phyloP scores from a whole-genome alignment of 2,113 vertebrate genomes.

The Dolichotis patagonum region DNA sequence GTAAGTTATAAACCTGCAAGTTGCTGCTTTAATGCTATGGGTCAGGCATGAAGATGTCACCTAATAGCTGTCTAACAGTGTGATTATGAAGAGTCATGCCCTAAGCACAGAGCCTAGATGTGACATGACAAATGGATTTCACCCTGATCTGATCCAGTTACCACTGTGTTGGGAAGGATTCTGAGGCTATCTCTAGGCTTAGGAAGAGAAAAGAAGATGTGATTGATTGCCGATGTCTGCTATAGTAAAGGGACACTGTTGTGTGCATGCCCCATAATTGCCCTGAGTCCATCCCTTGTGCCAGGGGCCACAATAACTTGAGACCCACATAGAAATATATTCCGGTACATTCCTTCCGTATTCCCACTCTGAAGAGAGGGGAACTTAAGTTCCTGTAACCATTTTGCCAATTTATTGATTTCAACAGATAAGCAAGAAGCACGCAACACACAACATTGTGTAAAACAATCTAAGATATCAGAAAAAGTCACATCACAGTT shows the following conservation, averaged over 20 bases:
- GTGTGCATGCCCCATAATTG: rapidly evolving
- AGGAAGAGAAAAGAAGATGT: background rate
- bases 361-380: background rate
- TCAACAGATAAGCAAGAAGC: background rate
- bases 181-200: background rate
- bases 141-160: background rate
- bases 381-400: background rate
- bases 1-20: background rate
- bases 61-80: background rate
- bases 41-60: background rate
- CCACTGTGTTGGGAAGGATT: background rate
- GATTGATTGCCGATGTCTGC: background rate
- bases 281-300: background rate
- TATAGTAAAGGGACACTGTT: background rate
- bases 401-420: background rate
- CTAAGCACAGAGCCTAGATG: background rate
- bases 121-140: conserved; percentile 7
- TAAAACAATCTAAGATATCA: background rate
- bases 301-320: background rate
- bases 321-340: background rate
- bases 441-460: background rate
- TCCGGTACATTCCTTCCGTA: background rate
- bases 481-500: background rate
- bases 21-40: background rate
- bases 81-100: background rate